Evolutionary conservation across 2,888 invertebrate genomes (phyloP), one percentile per base, ranked within the genome.

Genomic region (Vesta saturnalis): DNA sequence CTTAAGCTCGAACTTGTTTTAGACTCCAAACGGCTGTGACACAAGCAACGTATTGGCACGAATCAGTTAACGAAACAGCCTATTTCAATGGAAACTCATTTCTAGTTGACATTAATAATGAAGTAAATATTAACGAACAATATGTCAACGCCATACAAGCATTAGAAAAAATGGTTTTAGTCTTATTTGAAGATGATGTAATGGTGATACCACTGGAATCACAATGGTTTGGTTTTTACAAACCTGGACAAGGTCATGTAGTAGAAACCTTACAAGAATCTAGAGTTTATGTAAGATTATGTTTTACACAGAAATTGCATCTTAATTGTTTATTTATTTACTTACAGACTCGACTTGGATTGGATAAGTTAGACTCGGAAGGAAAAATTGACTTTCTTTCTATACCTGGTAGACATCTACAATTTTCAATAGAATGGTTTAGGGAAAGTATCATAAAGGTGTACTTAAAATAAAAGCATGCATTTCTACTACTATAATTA

Each of bases 1-100:
- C n/a, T n/a, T n/a, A n/a, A n/a, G n/a, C n/a, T n/a, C n/a, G n/a
- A n/a, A n/a, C n/a, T n/a, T n/a, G n/a, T n/a, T 56, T 23, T 15
- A 94, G 94, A 18, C 91, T 90, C 88, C 95, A 95, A 83, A 81
- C 89, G 18, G 84, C 85, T 1, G 83, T 95, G 1, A 93, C 97
- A 0, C 99, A 98, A 85, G 98, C 99, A 0, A 94, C 98, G 30
- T 99, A 97, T 82, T 99, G 99, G 99, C 99, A 99, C 82, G 97
- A 99, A 85, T 98, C 99, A 0, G 83, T 95, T 0, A 87, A 94
- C 77, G 95, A 96, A 82, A 86, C 87, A 0, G 85, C 86, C 5
- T 99, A 99, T 84, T 87, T 84, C 69, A 78, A 87, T 0, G 88
- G 89, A 64, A 97, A 96, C 81, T 87, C 93, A 18, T 99, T 99